phyloP scores from a whole-genome alignment of 2,113 vertebrate species.

The Cervus canadensis region DNA sequence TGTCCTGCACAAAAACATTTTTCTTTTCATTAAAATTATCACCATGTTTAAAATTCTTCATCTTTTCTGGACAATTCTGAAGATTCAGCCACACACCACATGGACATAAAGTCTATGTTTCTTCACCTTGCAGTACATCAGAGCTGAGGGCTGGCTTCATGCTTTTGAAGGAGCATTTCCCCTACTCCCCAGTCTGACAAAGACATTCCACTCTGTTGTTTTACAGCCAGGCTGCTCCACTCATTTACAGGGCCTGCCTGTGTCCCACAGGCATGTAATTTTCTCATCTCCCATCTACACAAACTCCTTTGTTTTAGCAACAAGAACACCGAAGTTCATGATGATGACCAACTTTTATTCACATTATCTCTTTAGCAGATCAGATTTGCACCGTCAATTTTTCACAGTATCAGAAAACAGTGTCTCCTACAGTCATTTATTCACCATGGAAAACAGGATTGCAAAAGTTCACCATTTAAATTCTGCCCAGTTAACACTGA shows the following conservation, averaged over 20 bases:
- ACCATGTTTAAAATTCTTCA: not conserved
- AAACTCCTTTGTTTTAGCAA: not conserved
- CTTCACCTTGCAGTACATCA: not conserved
- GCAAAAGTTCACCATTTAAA: not conserved
- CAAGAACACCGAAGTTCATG: not conserved
- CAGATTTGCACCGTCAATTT: not conserved
- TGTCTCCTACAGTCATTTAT: not conserved
- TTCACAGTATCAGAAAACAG: not conserved
- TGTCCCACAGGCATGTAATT: rapidly evolving
- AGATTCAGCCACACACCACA: not conserved
- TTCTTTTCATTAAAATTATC: not conserved
- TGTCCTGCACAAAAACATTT: not conserved
- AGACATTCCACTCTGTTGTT: not conserved
- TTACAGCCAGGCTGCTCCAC: not conserved
- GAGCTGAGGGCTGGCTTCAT: not conserved
- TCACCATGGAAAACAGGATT: not conserved
- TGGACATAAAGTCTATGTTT: not conserved
- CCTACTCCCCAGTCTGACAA: not conserved
- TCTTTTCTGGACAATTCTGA: not conserved
- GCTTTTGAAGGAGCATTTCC: rapidly evolving
- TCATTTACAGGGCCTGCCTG: not conserved
- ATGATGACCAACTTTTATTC: not conserved
- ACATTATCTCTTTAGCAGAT: not conserved
- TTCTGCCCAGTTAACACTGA: not conserved
- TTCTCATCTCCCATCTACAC: not conserved